Evolutionary conservation across 2,888 invertebrate species (phyloP), one percentile per base, ranked within the genome.

Genomic region (Ochropleura leucogaster): DNA sequence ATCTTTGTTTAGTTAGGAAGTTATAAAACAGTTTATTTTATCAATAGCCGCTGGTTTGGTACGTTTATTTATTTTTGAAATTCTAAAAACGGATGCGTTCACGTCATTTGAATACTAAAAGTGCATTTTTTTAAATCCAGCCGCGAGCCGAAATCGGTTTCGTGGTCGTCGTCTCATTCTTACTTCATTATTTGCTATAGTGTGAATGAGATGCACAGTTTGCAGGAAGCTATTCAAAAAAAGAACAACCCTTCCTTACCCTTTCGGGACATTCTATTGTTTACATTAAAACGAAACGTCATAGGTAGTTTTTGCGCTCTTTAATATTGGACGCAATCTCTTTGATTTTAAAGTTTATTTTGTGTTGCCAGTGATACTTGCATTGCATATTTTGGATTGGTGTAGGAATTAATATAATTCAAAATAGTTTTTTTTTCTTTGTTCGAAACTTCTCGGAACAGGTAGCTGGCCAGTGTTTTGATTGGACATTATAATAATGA

Each of bases 211-310:
- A 95, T 87, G 84, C 83, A 81, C 74, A 82, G 88, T 87, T 91
- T 92, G 93, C 94, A 95, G 96, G 96, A 96, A 96, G 95, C 94
- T 92, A 92, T 93, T 93, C 91, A 94, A 96, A 96, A 96, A 96
- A 96, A 95, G 94, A 94, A 93, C 94, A 95, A 96, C 95, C 96
- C 96, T 96, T 96, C 95, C 92, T 94, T 91, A 94, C 95, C 96
- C 96, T 95, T 94, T 95, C 89, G 90, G 90, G 92, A 91, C 93
- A 94, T 94, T 94, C 93, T 92, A 93, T 94, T 95, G 94, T 94
- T 95, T 93, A 94, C 90, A 83, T 89, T 89, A 86, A 79, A 79
- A 80, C 87, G 85, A 90, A 94, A 93, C 85, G 93, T 88, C 92
- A 85, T 92, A 95, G 86, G 85, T 87, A 68, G 74, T 67, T 75